A percentile compares a stretch with the other conserved stretches of the same genome.
These are phyloP conservation scores for Thecocarcelia acutangulata DNA, from an alignment of 2,888 invertebrate species.

Conservation along the genomic window DNA sequence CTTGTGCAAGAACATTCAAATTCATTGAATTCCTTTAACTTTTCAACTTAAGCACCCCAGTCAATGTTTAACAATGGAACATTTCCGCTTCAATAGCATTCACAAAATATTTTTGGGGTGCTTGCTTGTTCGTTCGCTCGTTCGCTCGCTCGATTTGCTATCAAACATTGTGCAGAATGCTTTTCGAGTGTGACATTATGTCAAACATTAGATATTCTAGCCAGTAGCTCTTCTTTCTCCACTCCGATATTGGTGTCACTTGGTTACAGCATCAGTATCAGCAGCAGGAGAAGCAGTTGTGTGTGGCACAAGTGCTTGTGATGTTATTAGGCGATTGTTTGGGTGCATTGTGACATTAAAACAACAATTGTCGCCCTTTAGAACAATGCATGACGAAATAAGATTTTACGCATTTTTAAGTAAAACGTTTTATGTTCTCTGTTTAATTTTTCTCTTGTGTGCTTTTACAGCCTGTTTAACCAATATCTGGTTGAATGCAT, in stretches of 20 bases:
- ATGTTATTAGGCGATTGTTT: slow-evolving; percentile 65
- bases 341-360: slow-evolving; percentile 62
- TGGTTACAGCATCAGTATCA: slow-evolving; percentile 36
- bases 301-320: slow-evolving; percentile 67
- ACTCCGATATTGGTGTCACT: not conserved
- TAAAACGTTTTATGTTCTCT: slow-evolving; percentile 64
- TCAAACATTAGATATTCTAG: slow-evolving; percentile 49
- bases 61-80: slow-evolving; percentile 43
- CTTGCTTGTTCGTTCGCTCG: not conserved
- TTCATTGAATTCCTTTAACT: slow-evolving; percentile 67
- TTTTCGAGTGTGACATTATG: slow-evolving; percentile 45
- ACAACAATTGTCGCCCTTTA: slow-evolving; percentile 72
- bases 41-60: slow-evolving; percentile 62
- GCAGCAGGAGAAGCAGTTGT: too few species aligned
- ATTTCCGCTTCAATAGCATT: slow-evolving; percentile 56
- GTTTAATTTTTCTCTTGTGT: slow-evolving; percentile 21
- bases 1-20: slow-evolving; percentile 57
- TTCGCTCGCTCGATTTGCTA: not conserved
- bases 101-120: slow-evolving; percentile 53
- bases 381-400: slow-evolving; percentile 81
- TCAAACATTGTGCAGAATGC: slow-evolving; percentile 15
- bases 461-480: slow-evolving; percentile 23
- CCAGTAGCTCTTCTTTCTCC: slow-evolving; percentile 3
- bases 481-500: not conserved
- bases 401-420: slow-evolving; percentile 79